Base-by-base conservation (phyloP, 2,888 invertebrate genomes). In the Chironomus tentans region DNA sequence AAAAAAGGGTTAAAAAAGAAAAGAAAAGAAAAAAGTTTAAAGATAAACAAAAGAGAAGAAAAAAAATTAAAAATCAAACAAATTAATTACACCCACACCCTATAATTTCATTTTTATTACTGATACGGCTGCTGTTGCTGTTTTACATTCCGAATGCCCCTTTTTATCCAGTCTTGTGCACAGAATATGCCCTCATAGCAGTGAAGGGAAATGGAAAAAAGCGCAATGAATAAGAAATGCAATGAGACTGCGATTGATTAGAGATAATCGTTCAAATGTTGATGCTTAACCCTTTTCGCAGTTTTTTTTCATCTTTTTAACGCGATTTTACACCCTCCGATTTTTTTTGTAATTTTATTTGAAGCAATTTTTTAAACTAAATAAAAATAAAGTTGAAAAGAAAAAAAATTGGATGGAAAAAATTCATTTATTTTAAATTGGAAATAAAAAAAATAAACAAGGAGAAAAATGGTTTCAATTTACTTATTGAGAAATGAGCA, bases 11-110 rank as follows among this genome's bases (percentile, higher is more conserved):
- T 56, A 22, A 10, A 18, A 18, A 28, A 13, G 12, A 47, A 18
- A 46, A 56, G 38, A 22, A 28, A 28, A n/a, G 21, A 47, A 4
- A 74, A 65, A 68, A 47, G 48, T 28, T 74, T 68, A 38, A 74
- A 74, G 65, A 73, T 48, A 74, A 74, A 72, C 72, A 72, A 72
- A 72, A 62, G 72, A 46, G 22, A 46, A 65, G 28, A 74, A 74
- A 47, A 74, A 74, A 74, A 74, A 74, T 74, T 74, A 74, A 74
- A 74, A 74, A 74, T 74, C 74, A 74, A 74, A 74, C 74, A 74
- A 74, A 74, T 74, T 74, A 74, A 74, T 74, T 74, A 61, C 74
- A 74, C 74, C 46, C 74, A 74, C 28, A 73, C 73, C 68, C 68
- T 28, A 48, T 18, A 21, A 21, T 21, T 38, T 15, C 28, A 50